Evolutionary conservation across 2,888 invertebrate genomes (phyloP), one percentile per base, ranked within the genome.

Genomic region (Neoascia interrupta): DNA sequence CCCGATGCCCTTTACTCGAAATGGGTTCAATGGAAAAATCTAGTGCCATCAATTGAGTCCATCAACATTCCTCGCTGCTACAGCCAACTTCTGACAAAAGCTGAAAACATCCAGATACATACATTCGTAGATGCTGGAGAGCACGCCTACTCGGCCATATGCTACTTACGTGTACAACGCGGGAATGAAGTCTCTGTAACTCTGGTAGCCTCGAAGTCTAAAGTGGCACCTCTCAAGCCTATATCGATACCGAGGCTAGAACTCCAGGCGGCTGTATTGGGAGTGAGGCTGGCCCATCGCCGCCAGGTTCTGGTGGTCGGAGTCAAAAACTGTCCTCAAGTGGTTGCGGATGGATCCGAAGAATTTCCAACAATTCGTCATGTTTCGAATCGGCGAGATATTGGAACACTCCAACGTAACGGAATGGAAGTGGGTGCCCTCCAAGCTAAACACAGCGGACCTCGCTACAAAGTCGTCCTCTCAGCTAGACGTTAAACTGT

Each of bases 61-160:
- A 53, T 80, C 0, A 19, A 47, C 11, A 64, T 82, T 39, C 64
- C 68, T 10, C 53, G 80, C 16, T 81, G 81, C 28, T 81, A 76
- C 28, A 82, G 19, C 64, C 58, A 34, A 31, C 73, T 5, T 36
- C 61, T 41, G 41, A 47, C 11, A 34, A 51, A 15, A 8, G 37
- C 56, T 13, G 28, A 60, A 3, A 18, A 72, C 1, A 31, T 51
- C 6, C 81, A 84, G 47, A 41, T 83, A 5, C 84, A 39, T 53
- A n/a, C 53, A 11, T 26, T 26, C 23, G 43, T 43, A 21, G 43
- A 43, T 21, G 43, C 43, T 11, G 43, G 43, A n/a, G 43, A 45
- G 15, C 43, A 43, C 15, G 83, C 83, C 5, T 82, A 81, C 73
- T 73, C 81, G 3, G 68, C 82, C 5, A 81, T 82, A n/a, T 66